These are phyloP conservation scores for Athalia rosae DNA, from an alignment of 2,888 invertebrate genomes.

Conservation along the genomic window DNA sequence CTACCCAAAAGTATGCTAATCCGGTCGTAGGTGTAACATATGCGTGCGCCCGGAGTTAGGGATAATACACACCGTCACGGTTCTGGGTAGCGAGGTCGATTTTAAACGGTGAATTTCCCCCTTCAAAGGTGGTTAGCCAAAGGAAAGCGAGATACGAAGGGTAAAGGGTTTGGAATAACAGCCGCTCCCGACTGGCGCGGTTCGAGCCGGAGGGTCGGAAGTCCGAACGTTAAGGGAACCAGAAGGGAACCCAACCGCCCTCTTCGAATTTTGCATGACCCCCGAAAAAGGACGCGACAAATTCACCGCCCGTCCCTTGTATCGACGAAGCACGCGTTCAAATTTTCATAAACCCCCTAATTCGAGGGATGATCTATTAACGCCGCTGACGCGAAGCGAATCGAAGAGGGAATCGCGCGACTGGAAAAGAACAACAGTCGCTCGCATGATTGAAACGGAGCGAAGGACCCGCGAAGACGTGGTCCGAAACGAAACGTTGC, in stretches of 20 bases:
- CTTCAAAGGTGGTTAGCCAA: conserved; percentile 7
- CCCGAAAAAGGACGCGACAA: too few relatives aligned
- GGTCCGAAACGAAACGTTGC: conserved; percentile 12
- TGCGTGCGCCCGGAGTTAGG: conserved; percentile 43
- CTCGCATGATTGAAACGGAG: not conserved
- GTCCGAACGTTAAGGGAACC: conserved; percentile 12
- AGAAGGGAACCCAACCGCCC: not conserved
- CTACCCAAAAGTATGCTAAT: conserved; percentile 36
- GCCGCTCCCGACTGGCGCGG: conserved; percentile 7
- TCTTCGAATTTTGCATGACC: not conserved
- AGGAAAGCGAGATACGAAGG: not conserved
- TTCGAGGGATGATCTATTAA: too few relatives aligned
- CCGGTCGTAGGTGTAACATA: not conserved
- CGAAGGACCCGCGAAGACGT: not conserved
- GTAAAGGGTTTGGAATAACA: conserved; percentile 38
- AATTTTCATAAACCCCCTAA: too few relatives aligned
- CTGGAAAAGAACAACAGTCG: too few relatives aligned
- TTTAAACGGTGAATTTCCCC: not conserved
- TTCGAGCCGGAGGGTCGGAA: conserved; percentile 11
- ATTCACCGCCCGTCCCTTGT: too few relatives aligned
- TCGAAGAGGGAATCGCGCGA: too few relatives aligned
- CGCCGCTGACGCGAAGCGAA: too few relatives aligned
- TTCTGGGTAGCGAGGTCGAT: conserved; percentile 18
- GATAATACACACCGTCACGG: not conserved
- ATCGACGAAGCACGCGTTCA: too few relatives aligned